Evolutionary conservation across 2,797 vertebrate species (phyloP).

Genomic region (Acanthurus tractus): DNA sequence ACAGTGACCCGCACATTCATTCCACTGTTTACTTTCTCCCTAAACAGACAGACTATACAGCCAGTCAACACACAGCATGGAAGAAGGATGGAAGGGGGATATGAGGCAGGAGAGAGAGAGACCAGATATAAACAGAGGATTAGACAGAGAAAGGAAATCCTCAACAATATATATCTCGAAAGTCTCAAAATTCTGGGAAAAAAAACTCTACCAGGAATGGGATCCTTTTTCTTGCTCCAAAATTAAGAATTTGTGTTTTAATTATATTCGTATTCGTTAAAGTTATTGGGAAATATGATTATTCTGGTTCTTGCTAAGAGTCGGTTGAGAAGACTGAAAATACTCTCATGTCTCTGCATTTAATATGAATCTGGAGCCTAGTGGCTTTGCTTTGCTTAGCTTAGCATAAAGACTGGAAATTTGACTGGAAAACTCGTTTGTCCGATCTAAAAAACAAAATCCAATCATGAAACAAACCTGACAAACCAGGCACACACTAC

Average conservation of each 20-base stretch:
- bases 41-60: slow-evolving; percentile 60
- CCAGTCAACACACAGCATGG: slow-evolving; percentile 52
- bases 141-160: slow-evolving; percentile 59
- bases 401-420: no score
- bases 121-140: slow-evolving; percentile 67
- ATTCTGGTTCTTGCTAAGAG: no score
- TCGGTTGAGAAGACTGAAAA: no score
- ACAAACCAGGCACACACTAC: neutral
- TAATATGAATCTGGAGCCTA: no score
- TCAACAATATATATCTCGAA: slow-evolving; percentile 49
- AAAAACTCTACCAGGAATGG: neutral
- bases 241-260: neutral
- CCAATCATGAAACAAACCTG: no score
- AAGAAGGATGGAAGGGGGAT: slow-evolving; percentile 50
- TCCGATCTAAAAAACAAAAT: no score
- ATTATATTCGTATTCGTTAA: no score
- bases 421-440: no score
- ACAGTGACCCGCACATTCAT: slow-evolving; percentile 71
- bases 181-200: slow-evolving; percentile 20
- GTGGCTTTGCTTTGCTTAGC: no score
- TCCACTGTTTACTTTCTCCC: slow-evolving; percentile 67
- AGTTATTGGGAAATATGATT: no score
- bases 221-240: neutral
- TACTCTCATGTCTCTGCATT: no score
- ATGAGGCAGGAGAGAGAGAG: slow-evolving; percentile 47